Evolutionary conservation across 1,140 invertebrate species (phyloP), one percentile per base, ranked within the genome.

Genomic region (Pogonomyrmex californicus): DNA sequence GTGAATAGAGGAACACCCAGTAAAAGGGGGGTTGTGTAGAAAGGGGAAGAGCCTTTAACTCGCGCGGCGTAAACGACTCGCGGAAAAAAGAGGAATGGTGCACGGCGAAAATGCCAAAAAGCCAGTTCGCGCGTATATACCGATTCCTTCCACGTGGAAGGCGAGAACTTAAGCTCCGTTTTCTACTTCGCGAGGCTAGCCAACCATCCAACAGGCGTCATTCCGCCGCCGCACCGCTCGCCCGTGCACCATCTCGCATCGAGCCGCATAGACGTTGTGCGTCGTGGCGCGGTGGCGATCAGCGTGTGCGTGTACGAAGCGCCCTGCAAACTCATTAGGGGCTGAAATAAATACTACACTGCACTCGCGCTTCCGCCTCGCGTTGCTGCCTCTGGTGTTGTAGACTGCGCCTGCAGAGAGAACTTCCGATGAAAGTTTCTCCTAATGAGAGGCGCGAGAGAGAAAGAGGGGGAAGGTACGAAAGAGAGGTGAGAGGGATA

Each of bases 301-400:
- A 44, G 17, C 85, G 85, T 91, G 75, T 62, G 77, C 87, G 87
- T 73, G 82, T 78, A 62, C 87, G 76, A 66, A 38, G 76, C 71
- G 87, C 77, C 68, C 87, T 79, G 91, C 89, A 89, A 91, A 90
- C 91, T 92, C 91, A 91, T 92, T 92, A 92, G 89, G 81, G 86
- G 86, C 83, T 90, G 91, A 92, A 92, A 92, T 92, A 92, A 92
- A 92, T 92, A 91, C 90, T 92, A 89, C 89, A 77, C 85, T 81
- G 89, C 85, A 77, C 85, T 82, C 33, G 56, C 87, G 85, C 71
- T 85, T 83, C 71, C 77, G 54, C 47, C 65, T 70, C 65, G 77
- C 85, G n/a, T 63, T 14, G 65, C 65, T 49, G 85, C 77, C 73
- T 54, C 71, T 71, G 65, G 68, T 65, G 73, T 60, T 85, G 30